Percentiles rank a stretch among this genome's conserved stretches.
Conservation (phyloP, 2,888 invertebrate genomes). For the Thysanoteuthis rhombus region DNA sequence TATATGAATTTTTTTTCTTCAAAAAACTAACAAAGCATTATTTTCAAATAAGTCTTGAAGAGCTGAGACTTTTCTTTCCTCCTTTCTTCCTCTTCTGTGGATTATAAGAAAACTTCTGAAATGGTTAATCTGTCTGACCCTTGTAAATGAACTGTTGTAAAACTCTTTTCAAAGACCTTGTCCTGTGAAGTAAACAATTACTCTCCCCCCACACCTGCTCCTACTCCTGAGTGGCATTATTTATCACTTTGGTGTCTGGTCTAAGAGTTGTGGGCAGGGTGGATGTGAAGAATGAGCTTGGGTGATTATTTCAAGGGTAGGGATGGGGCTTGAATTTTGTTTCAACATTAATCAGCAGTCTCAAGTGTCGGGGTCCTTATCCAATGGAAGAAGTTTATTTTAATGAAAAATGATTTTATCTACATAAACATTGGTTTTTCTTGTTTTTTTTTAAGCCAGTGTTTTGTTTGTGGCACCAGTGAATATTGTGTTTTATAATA, state of each 20-base stretch:
- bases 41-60: not conserved
- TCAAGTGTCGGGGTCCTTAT: not conserved
- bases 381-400: not conserved
- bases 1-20: too few relatives aligned
- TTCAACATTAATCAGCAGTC: not conserved
- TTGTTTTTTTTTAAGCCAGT: not conserved
- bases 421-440: not conserved
- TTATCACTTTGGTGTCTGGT: not conserved
- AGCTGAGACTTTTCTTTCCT: not conserved
- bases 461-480: not conserved
- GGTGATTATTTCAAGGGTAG: too few relatives aligned
- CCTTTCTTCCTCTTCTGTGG: too few relatives aligned
- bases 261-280: not conserved
- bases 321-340: too few relatives aligned
- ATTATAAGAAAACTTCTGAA: not conserved
- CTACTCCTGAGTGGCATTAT: not conserved
- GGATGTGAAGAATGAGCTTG: not conserved
- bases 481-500: not conserved
- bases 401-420: not conserved
- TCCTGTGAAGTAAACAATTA: not conserved
- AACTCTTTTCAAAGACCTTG: not conserved
- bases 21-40: too few relatives aligned
- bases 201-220: not conserved
- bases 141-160: not conserved
- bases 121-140: not conserved